Evolutionary conservation across 2,888 invertebrate species (phyloP).

Genomic region (Neocrepidodera transversa): DNA sequence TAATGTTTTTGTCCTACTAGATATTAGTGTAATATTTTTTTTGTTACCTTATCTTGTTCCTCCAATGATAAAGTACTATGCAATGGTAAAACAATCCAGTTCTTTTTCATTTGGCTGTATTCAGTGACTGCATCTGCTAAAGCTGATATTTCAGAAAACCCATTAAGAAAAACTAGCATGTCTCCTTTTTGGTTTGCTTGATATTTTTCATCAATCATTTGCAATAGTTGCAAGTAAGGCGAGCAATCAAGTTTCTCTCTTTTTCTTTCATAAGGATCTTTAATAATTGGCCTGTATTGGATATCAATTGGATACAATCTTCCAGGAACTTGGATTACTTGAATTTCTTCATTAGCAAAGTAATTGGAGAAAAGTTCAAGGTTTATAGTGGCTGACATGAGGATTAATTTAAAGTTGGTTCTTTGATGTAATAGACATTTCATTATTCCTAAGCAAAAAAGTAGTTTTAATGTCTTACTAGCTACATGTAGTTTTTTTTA

Average conservation of each 20-base stretch:
- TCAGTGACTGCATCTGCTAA: slow-evolving; percentile 86
- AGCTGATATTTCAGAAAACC: slow-evolving; percentile 89
- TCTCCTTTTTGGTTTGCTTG: slow-evolving; percentile 76
- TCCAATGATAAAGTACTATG: slow-evolving; percentile 91
- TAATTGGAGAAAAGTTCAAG: slow-evolving; percentile 91
- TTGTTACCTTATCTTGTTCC: slow-evolving; percentile 94
- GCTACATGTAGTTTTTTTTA: background rate
- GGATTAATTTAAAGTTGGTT: slow-evolving; percentile 82
- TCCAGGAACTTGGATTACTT: slow-evolving; percentile 78
- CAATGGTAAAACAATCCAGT: slow-evolving; percentile 92
- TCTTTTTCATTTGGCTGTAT: slow-evolving; percentile 77
- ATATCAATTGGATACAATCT: slow-evolving; percentile 92
- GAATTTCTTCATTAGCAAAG: slow-evolving; percentile 81
- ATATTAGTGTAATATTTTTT: no score
- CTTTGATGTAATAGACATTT: slow-evolving; percentile 88
- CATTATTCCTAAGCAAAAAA: slow-evolving; percentile 80
- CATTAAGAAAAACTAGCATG: slow-evolving; percentile 89
- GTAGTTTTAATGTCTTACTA: no score
- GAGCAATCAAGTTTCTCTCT: slow-evolving; percentile 85
- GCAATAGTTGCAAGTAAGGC: slow-evolving; percentile 91
- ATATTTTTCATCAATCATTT: slow-evolving; percentile 90
- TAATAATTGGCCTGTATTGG: slow-evolving; percentile 78
- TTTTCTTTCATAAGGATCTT: slow-evolving; percentile 67
- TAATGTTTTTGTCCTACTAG: no score
- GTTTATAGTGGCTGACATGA: slow-evolving; percentile 99